Base-by-base conservation (phyloP, 2,113 vertebrate species). In the Nesospiza acunhae region DNA sequence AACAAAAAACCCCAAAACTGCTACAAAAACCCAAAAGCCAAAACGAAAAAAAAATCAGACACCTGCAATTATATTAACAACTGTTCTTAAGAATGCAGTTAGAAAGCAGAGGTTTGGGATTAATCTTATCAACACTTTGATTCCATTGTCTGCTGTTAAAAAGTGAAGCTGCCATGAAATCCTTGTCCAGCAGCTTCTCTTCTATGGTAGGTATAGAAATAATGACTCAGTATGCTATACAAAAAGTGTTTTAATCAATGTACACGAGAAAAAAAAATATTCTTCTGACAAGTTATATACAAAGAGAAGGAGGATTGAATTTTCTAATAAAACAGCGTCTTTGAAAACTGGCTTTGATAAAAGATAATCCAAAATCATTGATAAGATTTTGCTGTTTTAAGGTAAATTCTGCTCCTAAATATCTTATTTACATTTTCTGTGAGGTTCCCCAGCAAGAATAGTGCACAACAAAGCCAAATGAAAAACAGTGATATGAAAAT, bases 1-100 rank as follows among this genome's bases (percentile, higher is more conserved):
- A 82, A 33, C 13, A 31, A 55, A 53, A 19, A 4, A 1, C 27
- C n/a, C 15, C 23, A 9, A 31, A 44, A 17, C 16, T 0, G 0
- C 31, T 60, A 23, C 4, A 35, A 60, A 27, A 39, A 9, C 0
- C 7, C 6, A 16, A 60, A 52, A 63, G 41, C 2, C 7, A 52
- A 59, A 37, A 41, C 18, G 4, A 24, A 37, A 20, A 37, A 30
- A 4, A 27, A 5, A 16, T 1, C 46, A 80, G 41, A 58, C 14
- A 55, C 2, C 11, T 6, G 2, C 7, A 77, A 63, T 33, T 77
- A 14, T 18, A 76, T 37, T 56, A 90, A 70, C 16, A 50, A 37
- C 2, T 18, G 7, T 60, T 81, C 67, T 20, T 74, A 80, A 78
- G 20, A 80, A 84, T 5, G 12, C 11, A 72, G 33, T 47, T 64